These are phyloP conservation scores for Melitaea cinxia DNA, from an alignment of 1,140 invertebrate species.

Conservation along the genomic window DNA sequence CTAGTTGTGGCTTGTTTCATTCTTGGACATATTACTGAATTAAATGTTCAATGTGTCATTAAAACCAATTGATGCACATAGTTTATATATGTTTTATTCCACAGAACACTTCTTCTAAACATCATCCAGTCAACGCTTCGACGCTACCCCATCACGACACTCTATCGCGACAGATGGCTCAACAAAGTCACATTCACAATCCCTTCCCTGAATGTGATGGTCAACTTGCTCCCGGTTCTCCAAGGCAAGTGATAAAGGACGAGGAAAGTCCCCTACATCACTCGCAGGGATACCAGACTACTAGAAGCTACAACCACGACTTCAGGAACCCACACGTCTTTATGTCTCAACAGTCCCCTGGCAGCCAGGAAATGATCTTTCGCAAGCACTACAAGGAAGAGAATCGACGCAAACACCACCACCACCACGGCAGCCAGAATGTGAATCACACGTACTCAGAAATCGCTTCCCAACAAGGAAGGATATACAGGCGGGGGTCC, in stretches of 20 bases:
- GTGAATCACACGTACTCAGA: conserved; percentile 84
- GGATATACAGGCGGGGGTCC: conserved; percentile 74
- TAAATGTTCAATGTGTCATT: not conserved
- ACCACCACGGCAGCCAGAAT: conserved; percentile 70
- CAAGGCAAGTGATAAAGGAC: conserved; percentile 61
- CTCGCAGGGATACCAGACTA: conserved; percentile 69
- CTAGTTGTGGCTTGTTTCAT: conserved; percentile 15
- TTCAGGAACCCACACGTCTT: conserved; percentile 80
- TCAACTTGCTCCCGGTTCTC: conserved; percentile 55
- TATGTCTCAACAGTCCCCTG: conserved; percentile 78
- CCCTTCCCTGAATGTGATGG: conserved; percentile 65
- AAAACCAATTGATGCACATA: not conserved
- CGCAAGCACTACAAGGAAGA: conserved; percentile 77
- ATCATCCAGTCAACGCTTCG: conserved; percentile 65
- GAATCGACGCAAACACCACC: conserved; percentile 67
- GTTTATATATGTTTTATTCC: conserved; percentile 25
- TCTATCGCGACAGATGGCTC: conserved; percentile 61
- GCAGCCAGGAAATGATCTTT: conserved; percentile 76
- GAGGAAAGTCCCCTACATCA: conserved; percentile 73
- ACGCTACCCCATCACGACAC: conserved; percentile 76
- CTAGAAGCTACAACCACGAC: conserved; percentile 84
- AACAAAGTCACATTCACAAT: conserved; percentile 66
- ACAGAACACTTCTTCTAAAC: conserved; percentile 83
- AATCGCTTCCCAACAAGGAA: conserved; percentile 78
- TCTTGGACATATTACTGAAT: not conserved